Conservation (phyloP, 2,797 vertebrate species). For the Poecile montanus region DNA sequence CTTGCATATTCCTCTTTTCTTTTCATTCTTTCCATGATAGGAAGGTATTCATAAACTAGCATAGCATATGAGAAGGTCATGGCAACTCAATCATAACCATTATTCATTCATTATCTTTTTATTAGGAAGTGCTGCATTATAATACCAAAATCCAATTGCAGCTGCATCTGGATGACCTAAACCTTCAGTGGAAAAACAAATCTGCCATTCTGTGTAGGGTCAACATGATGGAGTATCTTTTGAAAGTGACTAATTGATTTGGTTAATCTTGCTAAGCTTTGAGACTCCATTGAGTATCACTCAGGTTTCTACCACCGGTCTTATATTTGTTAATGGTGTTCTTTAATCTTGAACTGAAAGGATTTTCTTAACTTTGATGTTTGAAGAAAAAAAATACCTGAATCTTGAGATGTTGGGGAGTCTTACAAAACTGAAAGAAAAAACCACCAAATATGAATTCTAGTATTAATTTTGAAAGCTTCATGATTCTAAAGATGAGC, state of each 20-base stretch:
- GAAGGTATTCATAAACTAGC: neutral
- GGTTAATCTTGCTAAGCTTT: neutral
- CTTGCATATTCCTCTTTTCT: neutral
- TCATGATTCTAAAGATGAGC: neutral
- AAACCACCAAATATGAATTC: neutral
- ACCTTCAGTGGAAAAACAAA: neutral
- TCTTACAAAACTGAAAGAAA: neutral
- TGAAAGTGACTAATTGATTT: neutral
- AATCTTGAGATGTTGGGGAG: neutral
- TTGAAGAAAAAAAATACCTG: neutral
- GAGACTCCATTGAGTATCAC: neutral
- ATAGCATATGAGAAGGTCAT: neutral
- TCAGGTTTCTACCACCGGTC: neutral
- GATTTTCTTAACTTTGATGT: neutral
- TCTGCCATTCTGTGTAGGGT: neutral
- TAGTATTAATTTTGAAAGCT: neutral
- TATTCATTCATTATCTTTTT: neutral
- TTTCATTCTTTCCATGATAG: neutral
- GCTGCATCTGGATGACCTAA: neutral
- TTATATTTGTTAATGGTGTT: neutral
- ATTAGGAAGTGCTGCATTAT: neutral
- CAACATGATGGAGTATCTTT: neutral
- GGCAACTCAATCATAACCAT: neutral
- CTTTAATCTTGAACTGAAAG: neutral
- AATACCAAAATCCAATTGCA: neutral